Conservation (phyloP, 1,140 invertebrate species). For the Octopus bimaculoides region DNA sequence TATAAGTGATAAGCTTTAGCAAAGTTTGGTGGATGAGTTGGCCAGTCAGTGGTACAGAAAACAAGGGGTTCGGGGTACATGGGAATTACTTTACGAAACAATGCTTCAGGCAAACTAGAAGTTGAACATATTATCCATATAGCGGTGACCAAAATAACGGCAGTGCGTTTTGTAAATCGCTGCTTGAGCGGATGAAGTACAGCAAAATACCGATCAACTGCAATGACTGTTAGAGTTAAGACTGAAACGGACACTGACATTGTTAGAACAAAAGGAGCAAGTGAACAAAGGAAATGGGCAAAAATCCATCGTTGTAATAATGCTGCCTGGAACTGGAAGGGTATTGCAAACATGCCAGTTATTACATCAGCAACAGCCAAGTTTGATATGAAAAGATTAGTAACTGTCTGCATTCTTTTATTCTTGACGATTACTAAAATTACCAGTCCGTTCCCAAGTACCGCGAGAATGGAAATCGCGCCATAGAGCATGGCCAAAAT, state of each 20-base stretch:
- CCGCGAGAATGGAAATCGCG: conserved; percentile 72
- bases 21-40: conserved; percentile 25
- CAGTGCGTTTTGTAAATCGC: conserved; percentile 37
- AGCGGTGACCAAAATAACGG: conserved; percentile 38
- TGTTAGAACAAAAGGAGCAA: conserved; percentile 76
- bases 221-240: conserved; percentile 78
- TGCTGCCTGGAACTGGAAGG: conserved; percentile 82
- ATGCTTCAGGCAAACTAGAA: conserved; percentile 41
- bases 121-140: conserved; percentile 48
- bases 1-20: conserved; percentile 32
- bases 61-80: conserved; percentile 16
- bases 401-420: conserved; percentile 73
- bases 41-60: conserved; percentile 30
- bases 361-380: conserved; percentile 49
- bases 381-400: conserved; percentile 73
- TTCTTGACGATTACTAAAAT: conserved; percentile 73
- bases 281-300: conserved; percentile 78
- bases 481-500: conserved; percentile 78
- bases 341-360: conserved; percentile 48
- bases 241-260: conserved; percentile 76
- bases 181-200: conserved; percentile 73
- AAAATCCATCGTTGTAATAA: conserved; percentile 77
- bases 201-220: conserved; percentile 73
- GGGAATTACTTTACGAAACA: conserved; percentile 40
- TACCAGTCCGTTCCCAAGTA: conserved; percentile 77